A percentile compares a stretch with the other conserved stretches of the same genome.
These are phyloP conservation scores for Sycophila sp. DNA, from an alignment of 1,140 invertebrate genomes.

Conservation along the genomic window DNA sequence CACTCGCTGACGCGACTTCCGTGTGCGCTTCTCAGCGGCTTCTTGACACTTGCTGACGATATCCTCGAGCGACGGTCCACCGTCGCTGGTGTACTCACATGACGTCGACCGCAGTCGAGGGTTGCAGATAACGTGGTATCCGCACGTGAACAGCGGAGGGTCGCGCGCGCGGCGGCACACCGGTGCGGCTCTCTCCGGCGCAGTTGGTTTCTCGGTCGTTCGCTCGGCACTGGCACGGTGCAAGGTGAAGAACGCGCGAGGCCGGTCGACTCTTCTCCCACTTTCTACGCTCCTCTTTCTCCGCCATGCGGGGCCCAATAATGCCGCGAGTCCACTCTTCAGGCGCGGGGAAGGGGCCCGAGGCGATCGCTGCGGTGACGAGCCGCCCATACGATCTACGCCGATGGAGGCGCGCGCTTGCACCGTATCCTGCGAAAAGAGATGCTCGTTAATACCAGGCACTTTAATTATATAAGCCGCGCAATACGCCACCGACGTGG, in stretches of 20 bases:
- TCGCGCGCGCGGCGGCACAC: constrained; percentile 30
- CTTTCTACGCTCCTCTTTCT: constrained; percentile 22
- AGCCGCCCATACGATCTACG: not conserved
- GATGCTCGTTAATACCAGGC: not conserved
- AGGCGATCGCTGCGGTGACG: not conserved
- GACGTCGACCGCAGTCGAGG: not conserved
- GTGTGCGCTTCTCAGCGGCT: too few relatives aligned
- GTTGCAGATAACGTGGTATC: not conserved
- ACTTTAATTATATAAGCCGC: not conserved
- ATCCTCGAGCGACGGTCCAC: too few relatives aligned
- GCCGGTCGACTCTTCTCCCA: constrained; percentile 42
- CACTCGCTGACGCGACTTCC: not conserved
- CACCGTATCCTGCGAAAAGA: too few relatives aligned
- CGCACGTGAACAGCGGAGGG: not conserved
- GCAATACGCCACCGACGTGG: not conserved
- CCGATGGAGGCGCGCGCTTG: not conserved
- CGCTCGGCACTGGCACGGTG: constrained; percentile 26
- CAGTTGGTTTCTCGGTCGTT: constrained; percentile 25
- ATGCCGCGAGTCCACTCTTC: constrained; percentile 10
- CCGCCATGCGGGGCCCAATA: not conserved
- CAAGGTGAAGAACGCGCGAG: constrained; percentile 17
- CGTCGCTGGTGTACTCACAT: not conserved
- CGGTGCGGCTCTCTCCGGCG: not conserved
- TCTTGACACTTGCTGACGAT: too few relatives aligned
- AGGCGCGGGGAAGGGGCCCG: not conserved